A percentile compares a stretch with the other conserved stretches of the same genome.
phyloP scores from a whole-genome alignment of 2,888 invertebrate species.

The Neoitamus cyanurus region DNA sequence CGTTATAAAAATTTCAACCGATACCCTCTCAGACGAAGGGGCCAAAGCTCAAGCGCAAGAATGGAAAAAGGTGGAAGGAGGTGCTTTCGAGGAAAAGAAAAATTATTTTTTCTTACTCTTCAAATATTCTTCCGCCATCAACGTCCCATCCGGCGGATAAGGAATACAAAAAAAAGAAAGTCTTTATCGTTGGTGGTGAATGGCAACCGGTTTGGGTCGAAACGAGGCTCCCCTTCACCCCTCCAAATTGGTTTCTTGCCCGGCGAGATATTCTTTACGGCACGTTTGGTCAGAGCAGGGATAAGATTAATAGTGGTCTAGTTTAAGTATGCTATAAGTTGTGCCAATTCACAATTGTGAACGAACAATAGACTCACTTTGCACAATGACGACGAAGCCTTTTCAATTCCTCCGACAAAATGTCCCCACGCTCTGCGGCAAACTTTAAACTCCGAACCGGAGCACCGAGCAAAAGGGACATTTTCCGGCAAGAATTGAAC shows the following conservation, averaged over 20 bases:
- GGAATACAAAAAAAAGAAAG: conserved; percentile 19
- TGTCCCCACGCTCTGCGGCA: conserved; percentile 21
- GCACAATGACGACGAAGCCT: conserved; percentile 44
- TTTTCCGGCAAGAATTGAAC: conserved; percentile 13
- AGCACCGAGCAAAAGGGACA: background rate
- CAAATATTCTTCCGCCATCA: conserved; percentile 43
- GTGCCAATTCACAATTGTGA: conserved; percentile 46
- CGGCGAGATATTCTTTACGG: conserved; percentile 40
- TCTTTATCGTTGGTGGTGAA: conserved; percentile 37
- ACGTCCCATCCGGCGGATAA: conserved; percentile 42
- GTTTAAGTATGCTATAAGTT: conserved; percentile 50
- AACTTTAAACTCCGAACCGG: conserved; percentile 5
- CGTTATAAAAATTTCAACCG: conserved; percentile 43
- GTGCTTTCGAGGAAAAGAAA: conserved; percentile 37
- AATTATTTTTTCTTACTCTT: conserved; percentile 46
- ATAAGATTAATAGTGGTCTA: conserved; percentile 50
- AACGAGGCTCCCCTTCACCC: background rate
- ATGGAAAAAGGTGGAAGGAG: conserved; percentile 16
- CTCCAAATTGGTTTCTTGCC: conserved; percentile 34
- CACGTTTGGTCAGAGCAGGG: conserved; percentile 46
- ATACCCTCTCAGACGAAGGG: conserved; percentile 20
- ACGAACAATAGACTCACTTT: conserved; percentile 45
- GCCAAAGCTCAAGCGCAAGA: conserved; percentile 24
- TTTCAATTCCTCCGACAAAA: conserved; percentile 38
- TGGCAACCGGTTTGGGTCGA: conserved; percentile 18